Percentiles rank a stretch among this genome's conserved stretches.
These are phyloP conservation scores for Muscidifurax raptorellus DNA, from an alignment of 1,140 invertebrate species.

Conservation along the genomic window DNA sequence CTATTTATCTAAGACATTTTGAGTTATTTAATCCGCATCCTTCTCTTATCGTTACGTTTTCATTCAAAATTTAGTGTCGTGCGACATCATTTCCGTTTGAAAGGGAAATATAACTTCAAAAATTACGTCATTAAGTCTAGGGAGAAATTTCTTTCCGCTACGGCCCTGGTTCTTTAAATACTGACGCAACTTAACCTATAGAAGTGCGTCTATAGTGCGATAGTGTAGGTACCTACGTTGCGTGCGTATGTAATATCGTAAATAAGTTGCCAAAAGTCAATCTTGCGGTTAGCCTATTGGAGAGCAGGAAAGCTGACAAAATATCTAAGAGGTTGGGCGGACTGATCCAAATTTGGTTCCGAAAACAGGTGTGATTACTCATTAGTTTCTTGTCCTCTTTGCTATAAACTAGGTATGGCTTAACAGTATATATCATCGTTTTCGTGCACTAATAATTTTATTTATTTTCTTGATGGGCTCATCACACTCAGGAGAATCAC, in stretches of 20 bases:
- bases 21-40: too few relatives aligned
- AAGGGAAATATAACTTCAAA: neutral
- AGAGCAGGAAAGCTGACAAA: conserved; percentile 9
- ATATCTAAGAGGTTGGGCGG: conserved; percentile 5
- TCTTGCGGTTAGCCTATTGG: neutral
- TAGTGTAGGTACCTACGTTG: neutral
- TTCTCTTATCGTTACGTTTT: neutral
- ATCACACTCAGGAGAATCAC: conserved; percentile 56
- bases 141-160: neutral
- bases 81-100: neutral
- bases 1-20: neutral
- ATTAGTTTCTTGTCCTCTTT: neutral
- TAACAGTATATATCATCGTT: neutral
- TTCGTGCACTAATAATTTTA: conserved; percentile 1
- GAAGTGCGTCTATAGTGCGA: neutral
- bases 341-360: conserved; percentile 43
- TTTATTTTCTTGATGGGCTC: conserved; percentile 62
- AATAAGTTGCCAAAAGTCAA: conserved; percentile 30
- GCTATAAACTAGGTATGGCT: neutral
- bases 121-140: neutral
- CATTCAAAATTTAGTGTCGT: neutral
- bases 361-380: conserved; percentile 44
- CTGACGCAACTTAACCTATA: conserved; percentile 45
- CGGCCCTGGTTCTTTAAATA: neutral
- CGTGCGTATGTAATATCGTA: conserved; percentile 13